Evolutionary conservation across 2,113 vertebrate species (phyloP), one percentile per base, ranked within the genome.

Genomic region (Rhinolophus sinicus): DNA sequence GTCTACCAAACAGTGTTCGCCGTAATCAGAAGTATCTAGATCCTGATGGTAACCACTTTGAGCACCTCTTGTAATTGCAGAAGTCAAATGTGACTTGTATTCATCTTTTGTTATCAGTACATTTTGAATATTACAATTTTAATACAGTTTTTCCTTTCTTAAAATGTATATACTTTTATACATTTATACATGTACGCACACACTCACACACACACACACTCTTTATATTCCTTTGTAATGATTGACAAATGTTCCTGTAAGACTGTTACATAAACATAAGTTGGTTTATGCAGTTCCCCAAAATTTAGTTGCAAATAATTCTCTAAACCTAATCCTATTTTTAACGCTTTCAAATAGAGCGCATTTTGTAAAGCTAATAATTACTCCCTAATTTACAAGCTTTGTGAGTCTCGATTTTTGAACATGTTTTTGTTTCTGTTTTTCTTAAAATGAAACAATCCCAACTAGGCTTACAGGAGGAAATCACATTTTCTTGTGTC

Each of bases 381-480:
- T 80, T 91, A 75, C 81, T 35, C 14, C 24, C 40, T 82, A 75
- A 82, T 77, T 92, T 92, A 81, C 72, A 26, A 88, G 69, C 65
- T 78, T 78, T 78, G 22, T 70, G 28, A 82, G 18, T 35, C 30
- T 96, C 73, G 30, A 62, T 64, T 93, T 94, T 91, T 89, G 8
- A 56, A 69, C 6, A 19, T 6, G 5, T 44, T 82, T 73, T 88
- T 73, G 6, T 8, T 84, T 30, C 22, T 65, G 64, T 64, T 26
- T 69, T 67, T 84, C 62, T 92, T 96, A 60, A 75, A 82, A 60
- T 80, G 44, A 93, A 95, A 92, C 21, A 24, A 81, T 70, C 38
- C 58, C 33, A 38, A 3, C 8, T 9, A 80, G 58, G 30, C 54
- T 60, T 30, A 3, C 11, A 72, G 54, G 81, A 96, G 67, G 86